phyloP scores from a whole-genome alignment of 1,140 invertebrate genomes.

The Plutomurus gul region DNA sequence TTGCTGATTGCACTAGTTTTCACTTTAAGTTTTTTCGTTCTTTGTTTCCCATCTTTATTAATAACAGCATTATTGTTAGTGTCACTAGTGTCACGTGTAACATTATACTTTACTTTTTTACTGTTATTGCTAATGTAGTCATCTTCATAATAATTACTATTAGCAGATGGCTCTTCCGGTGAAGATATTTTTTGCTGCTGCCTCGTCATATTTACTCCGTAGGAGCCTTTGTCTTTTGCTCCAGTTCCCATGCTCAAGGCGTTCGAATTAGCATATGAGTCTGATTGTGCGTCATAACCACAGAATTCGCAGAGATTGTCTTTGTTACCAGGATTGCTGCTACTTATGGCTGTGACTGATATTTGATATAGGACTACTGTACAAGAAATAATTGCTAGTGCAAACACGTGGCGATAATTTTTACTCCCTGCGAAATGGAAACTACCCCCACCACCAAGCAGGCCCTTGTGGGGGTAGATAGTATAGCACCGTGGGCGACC shows the following conservation, averaged over 20 bases:
- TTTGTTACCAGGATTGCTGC: background rate
- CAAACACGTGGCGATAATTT: constrained; percentile 31
- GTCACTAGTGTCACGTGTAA: background rate
- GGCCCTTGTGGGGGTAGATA: constrained; percentile 2
- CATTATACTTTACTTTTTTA: background rate
- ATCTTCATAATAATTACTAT: background rate
- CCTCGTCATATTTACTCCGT: background rate
- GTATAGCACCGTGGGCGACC: constrained; percentile 15
- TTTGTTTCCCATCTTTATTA: background rate
- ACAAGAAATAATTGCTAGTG: constrained; percentile 32
- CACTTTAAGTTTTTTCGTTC: constrained; percentile 3
- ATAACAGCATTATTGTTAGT: background rate
- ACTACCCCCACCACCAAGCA: background rate
- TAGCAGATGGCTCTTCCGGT: constrained; percentile 23
- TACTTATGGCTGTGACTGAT: background rate
- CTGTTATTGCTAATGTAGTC: background rate
- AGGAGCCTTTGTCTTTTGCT: background rate
- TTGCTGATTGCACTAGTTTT: background rate
- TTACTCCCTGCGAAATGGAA: constrained; percentile 16
- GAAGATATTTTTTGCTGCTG: constrained; percentile 3
- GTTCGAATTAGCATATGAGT: background rate
- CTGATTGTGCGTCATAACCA: background rate
- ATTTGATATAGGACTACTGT: constrained; percentile 39
- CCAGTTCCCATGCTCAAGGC: background rate
- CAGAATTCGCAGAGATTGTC: constrained; percentile 11